Conservation (phyloP, 2,113 vertebrate genomes). For the Cebidichthys violaceus region DNA sequence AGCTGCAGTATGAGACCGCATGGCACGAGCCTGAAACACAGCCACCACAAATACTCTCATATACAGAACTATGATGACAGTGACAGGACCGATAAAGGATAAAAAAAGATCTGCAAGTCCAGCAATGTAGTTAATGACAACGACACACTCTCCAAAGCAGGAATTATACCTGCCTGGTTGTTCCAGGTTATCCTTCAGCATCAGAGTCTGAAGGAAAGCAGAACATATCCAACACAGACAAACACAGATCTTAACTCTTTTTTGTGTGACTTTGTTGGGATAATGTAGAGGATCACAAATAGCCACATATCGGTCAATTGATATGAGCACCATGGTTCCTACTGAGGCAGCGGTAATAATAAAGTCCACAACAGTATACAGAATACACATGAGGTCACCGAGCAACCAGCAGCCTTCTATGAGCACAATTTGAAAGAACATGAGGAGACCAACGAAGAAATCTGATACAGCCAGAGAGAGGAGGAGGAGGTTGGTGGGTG, state of each 20-base stretch:
- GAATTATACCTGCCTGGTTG: not conserved
- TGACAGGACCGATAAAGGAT: too few species aligned
- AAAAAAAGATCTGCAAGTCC: not conserved
- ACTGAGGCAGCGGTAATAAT: not conserved
- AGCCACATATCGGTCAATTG: constrained; percentile 1
- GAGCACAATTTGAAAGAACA: not conserved
- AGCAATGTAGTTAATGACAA: too few species aligned
- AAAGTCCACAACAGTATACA: not conserved
- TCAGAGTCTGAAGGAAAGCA: not conserved
- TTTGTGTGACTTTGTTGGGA: not conserved
- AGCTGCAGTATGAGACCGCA: too few species aligned
- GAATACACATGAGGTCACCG: not conserved
- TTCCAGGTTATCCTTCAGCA: not conserved
- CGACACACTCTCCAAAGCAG: not conserved
- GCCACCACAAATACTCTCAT: not conserved
- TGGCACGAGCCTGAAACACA: too few species aligned
- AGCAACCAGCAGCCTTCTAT: not conserved
- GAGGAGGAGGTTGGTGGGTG: constrained; percentile 48
- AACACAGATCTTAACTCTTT: constrained; percentile 1
- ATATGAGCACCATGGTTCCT: constrained; percentile 5
- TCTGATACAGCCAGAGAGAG: constrained; percentile 43
- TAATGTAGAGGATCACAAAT: constrained; percentile 11
- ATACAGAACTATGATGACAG: too few species aligned
- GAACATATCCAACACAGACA: constrained; percentile 29
- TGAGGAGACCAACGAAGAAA: not conserved